These are phyloP conservation scores for Notarius lentiginosus DNA, from an alignment of 2,113 vertebrate species.

Conservation along the genomic window DNA sequence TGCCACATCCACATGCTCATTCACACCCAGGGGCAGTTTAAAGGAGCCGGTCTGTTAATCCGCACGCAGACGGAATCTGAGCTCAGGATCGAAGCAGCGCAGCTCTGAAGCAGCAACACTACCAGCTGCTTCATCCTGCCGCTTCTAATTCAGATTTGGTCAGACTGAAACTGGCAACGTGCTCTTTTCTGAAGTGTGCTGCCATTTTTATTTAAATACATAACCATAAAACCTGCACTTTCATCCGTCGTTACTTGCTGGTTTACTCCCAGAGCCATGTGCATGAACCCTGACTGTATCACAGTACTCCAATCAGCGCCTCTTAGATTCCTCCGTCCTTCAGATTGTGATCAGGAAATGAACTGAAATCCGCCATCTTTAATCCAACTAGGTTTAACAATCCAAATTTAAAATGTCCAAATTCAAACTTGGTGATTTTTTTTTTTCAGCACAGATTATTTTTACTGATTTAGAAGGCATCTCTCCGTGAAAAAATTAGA, in stretches of 20 bases:
- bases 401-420: background rate
- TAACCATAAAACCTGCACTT: background rate
- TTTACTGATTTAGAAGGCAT: too few relatives aligned
- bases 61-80: background rate
- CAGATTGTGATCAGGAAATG: background rate
- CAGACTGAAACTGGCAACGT: background rate
- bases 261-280: background rate
- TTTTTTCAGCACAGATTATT: too few relatives aligned
- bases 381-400: background rate
- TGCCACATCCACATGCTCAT: background rate
- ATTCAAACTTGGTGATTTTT: background rate
- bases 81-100: background rate
- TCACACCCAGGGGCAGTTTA: constrained; percentile 8
- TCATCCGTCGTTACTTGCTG: background rate
- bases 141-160: background rate
- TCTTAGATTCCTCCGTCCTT: background rate
- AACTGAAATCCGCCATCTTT: background rate
- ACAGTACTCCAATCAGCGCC: background rate
- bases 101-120: background rate
- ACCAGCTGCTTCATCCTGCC: background rate
- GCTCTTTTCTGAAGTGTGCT: background rate
- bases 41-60: background rate
- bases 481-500: too few relatives aligned
- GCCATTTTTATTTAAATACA: background rate
- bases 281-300: background rate